phyloP scores from a whole-genome alignment of 2,888 invertebrate species.

The Dynastes tityus region DNA sequence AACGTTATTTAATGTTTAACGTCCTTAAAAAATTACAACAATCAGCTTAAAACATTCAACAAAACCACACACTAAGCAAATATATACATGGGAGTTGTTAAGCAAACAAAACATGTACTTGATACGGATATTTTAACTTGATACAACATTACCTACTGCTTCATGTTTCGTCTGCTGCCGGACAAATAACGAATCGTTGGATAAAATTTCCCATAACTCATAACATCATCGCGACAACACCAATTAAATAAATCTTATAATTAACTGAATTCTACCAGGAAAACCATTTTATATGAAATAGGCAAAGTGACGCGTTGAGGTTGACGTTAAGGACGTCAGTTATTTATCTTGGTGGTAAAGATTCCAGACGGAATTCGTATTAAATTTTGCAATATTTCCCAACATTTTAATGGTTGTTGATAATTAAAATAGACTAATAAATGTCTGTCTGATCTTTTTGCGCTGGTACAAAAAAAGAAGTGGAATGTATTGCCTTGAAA shows the following conservation, averaged over 20 bases:
- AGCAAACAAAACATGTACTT: constrained; percentile 9
- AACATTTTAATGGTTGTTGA: neutral
- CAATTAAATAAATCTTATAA: neutral
- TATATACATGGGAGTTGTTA: neutral
- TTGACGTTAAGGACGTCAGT: too few relatives aligned
- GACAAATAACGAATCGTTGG: constrained; percentile 21
- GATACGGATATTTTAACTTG: neutral
- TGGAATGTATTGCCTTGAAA: constrained; percentile 2
- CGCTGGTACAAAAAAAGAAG: neutral
- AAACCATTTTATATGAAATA: too few relatives aligned
- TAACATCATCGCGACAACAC: neutral
- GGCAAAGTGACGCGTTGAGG: too few relatives aligned
- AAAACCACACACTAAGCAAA: constrained; percentile 19
- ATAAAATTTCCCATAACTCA: neutral
- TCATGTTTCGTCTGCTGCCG: constrained; percentile 7
- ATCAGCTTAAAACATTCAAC: neutral
- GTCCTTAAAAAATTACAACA: constrained; percentile 6
- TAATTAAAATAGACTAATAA: neutral
- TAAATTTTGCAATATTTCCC: neutral
- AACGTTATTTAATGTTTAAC: constrained; percentile 8
- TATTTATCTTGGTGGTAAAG: neutral
- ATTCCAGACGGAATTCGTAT: neutral
- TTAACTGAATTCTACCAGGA: neutral
- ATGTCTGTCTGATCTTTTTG: neutral
- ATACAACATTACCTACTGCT: neutral